Percentiles rank a stretch among this genome's conserved stretches.
Conservation (phyloP, 2,888 invertebrate genomes). For the Lydus trimaculatus region DNA sequence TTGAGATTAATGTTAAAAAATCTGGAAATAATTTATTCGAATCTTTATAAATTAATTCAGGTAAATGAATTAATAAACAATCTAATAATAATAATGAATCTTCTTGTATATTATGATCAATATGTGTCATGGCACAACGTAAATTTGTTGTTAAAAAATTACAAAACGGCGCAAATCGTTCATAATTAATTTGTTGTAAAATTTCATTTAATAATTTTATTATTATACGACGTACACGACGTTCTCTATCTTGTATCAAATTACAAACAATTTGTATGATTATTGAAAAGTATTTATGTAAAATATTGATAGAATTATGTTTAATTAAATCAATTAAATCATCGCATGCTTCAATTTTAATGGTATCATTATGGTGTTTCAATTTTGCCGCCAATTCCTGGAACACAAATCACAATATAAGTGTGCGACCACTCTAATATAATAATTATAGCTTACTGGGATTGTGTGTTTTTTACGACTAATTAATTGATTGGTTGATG, state of each 20-base stretch:
- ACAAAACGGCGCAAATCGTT: conserved; percentile 73
- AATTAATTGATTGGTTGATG: conserved; percentile 21
- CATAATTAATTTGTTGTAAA: conserved; percentile 47
- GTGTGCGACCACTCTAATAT: not conserved
- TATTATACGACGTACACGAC: conserved; percentile 65
- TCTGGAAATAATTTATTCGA: conserved; percentile 77
- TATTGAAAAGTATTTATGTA: conserved; percentile 64
- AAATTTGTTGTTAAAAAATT: conserved; percentile 80
- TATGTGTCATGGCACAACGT: conserved; percentile 90
- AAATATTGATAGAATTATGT: conserved; percentile 56
- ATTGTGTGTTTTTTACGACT: not conserved
- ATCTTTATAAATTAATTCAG: conserved; percentile 70
- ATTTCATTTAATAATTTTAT: conserved; percentile 65
- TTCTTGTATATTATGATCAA: conserved; percentile 80
- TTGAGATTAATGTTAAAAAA: conserved; percentile 87
- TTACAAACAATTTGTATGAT: conserved; percentile 74
- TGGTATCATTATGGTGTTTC: conserved; percentile 77
- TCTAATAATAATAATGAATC: conserved; percentile 84
- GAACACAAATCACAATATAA: not conserved
- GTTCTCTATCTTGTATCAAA: conserved; percentile 77
- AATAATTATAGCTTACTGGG: not conserved
- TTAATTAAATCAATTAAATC: conserved; percentile 68
- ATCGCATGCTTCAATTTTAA: conserved; percentile 70
- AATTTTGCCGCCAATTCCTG: conserved; percentile 74
- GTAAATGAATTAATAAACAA: conserved; percentile 72